Conservation (phyloP, 2,888 invertebrate species). For the Allolobophora icterica region DNA sequence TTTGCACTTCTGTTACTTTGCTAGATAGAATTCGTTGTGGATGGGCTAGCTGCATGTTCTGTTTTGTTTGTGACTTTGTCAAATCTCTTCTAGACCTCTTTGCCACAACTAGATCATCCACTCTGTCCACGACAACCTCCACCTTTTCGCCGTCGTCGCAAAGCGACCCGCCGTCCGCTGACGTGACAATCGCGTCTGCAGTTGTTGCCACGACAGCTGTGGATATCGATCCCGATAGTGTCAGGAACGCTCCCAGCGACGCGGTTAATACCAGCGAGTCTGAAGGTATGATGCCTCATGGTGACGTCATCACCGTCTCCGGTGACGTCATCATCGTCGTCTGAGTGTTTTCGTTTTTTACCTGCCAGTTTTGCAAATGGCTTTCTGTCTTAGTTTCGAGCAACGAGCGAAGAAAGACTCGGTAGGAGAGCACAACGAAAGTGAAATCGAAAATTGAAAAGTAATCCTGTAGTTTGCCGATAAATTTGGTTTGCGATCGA, state of each 20-base stretch:
- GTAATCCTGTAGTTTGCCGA: no score
- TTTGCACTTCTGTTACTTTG: background rate
- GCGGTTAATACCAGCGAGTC: background rate
- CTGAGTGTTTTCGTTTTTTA: background rate
- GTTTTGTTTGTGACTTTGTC: background rate
- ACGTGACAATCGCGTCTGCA: background rate
- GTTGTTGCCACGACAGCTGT: background rate
- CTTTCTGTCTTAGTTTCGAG: background rate
- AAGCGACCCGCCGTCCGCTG: background rate
- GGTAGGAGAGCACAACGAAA: background rate
- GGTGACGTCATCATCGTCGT: slow-evolving; percentile 12
- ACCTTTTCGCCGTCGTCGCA: background rate
- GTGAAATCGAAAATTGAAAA: no score
- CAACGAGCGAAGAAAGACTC: background rate
- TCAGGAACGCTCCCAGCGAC: background rate
- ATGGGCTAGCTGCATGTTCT: background rate
- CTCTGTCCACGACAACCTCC: background rate
- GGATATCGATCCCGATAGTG: background rate
- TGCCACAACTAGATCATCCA: slow-evolving; percentile 27
- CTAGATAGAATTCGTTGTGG: background rate
- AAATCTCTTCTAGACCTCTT: slow-evolving; percentile 6
- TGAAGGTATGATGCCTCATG: slow-evolving; percentile 17
- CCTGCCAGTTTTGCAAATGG: background rate
- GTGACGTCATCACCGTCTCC: background rate
- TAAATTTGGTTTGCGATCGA: no score